phyloP scores from a whole-genome alignment of 2,797 vertebrate species.

The Podargus strigoides region DNA sequence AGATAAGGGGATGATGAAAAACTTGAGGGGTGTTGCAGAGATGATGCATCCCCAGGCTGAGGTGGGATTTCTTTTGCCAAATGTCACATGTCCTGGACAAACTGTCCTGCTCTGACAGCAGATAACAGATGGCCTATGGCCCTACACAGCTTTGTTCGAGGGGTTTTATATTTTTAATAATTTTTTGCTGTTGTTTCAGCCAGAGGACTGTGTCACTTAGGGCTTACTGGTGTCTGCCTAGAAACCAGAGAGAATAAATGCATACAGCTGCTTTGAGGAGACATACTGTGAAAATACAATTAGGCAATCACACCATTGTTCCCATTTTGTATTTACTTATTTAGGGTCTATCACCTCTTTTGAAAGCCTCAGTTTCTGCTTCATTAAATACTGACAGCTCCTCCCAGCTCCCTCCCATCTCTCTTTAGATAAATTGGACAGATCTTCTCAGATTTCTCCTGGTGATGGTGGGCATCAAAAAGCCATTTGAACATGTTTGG shows the following conservation, averaged over 20 bases:
- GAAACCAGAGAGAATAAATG: not conserved
- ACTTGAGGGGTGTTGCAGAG: not conserved
- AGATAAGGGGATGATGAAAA: not conserved
- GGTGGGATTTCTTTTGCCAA: not conserved
- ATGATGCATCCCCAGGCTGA: fast-evolving
- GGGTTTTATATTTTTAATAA: not conserved
- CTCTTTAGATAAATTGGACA: not conserved
- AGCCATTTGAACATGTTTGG: conserved; percentile 34
- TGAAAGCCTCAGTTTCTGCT: not conserved
- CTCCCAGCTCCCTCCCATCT: conserved; percentile 17
- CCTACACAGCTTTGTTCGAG: not conserved
- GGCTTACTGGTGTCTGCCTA: not conserved
- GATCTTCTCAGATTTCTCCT: not conserved
- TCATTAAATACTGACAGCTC: not conserved
- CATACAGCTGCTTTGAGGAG: not conserved
- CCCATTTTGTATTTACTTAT: not conserved
- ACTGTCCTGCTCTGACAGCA: not conserved
- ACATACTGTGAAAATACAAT: not conserved
- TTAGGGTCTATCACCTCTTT: not conserved
- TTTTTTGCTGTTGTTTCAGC: not conserved
- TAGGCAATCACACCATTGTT: not conserved
- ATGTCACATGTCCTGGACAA: fast-evolving
- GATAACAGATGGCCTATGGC: not conserved
- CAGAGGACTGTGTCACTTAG: not conserved
- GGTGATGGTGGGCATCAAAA: not conserved